Base-by-base conservation (phyloP, 1,140 invertebrate genomes). In the Charaxes varanes region DNA sequence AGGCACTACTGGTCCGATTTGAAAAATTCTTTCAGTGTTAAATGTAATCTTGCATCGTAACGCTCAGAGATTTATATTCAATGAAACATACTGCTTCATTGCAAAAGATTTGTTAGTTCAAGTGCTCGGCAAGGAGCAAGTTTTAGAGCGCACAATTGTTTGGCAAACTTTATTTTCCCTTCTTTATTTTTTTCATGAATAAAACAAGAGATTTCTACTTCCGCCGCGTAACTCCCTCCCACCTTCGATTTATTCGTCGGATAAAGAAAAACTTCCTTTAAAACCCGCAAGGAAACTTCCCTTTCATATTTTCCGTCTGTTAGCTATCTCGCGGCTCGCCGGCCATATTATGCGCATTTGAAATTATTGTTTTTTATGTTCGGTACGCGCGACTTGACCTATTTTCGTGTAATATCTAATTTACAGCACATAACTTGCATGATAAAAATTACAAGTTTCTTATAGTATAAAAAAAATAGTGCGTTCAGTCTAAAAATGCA, bases 171-270 rank as follows among this genome's bases (percentile, higher is more conserved):
- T 69, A 76, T 76, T 74, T 78, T 71, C 62, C 74, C 57, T 62
- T 63, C 63, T 79, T 79, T 76, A 69, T 79, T 77, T 82, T n/a
- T 76, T 80, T 79, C 76, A 83, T 83, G 78, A 83, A 83, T 83
- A 83, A 83, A 83, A 83, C 74, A 83, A 76, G 76, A 80, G 76
- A 79, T 73, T 68, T 70, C 68, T 76, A 70, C 70, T 74, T 71
- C 71, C 64, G 63, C 40, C 59, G 70, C 43, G 49, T 61, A 79
- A 71, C 53, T 73, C 63, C 72, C 74, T 63, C 65, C 78, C 69
- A 83, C 79, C 79, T 83, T 83, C 79, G 79, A 83, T 83, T 83
- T 83, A 83, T 83, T 77, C 79, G 50, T 56, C 47, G 76, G 74
- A 80, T 83, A 80, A 80, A 83, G 72, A 65, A 80, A 80, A 83